Percentiles rank a stretch among this genome's conserved stretches.
Conservation (phyloP, 2,797 vertebrate genomes). For the Leptodactylus fallax region DNA sequence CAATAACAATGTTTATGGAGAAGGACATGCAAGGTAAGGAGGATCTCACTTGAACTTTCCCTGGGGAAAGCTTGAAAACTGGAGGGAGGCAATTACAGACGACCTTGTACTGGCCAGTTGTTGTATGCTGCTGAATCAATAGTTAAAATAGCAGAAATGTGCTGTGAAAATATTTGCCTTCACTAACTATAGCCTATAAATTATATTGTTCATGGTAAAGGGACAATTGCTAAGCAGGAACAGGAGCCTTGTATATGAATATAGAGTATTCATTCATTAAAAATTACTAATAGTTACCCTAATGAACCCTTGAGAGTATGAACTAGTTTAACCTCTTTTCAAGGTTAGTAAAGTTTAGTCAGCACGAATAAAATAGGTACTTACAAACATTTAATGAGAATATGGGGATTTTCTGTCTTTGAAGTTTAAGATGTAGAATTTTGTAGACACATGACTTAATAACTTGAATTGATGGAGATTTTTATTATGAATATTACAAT, state of each 20-base stretch:
- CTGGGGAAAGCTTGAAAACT: slow-evolving; percentile 60
- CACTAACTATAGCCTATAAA: slow-evolving; percentile 47
- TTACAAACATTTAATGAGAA: slow-evolving; percentile 50
- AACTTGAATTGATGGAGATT: slow-evolving; percentile 20
- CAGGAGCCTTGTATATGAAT: not conserved
- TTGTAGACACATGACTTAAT: not conserved
- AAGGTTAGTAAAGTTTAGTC: slow-evolving; percentile 48
- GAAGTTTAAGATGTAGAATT: slow-evolving; percentile 27
- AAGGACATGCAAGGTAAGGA: slow-evolving; percentile 65
- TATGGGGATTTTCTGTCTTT: slow-evolving; percentile 21
- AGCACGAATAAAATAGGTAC: slow-evolving; percentile 45
- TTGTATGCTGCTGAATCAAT: slow-evolving; percentile 59
- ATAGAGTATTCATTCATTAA: not conserved
- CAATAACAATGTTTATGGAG: slow-evolving; percentile 63
- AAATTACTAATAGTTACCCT: slow-evolving; percentile 44
- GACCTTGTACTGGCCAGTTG: slow-evolving; percentile 61
- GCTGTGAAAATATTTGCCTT: slow-evolving; percentile 56
- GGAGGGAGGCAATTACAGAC: slow-evolving; percentile 63
- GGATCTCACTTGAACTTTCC: slow-evolving; percentile 62
- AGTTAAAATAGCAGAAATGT: slow-evolving; percentile 54
- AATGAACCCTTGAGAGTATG: slow-evolving; percentile 30
- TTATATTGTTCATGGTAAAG: slow-evolving; percentile 32
- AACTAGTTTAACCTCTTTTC: slow-evolving; percentile 37
- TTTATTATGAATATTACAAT: slow-evolving; percentile 20
- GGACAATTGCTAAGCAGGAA: slow-evolving; percentile 28